These are phyloP conservation scores for Oedothorax gibbosus DNA, from an alignment of 1,140 invertebrate genomes.

Conservation along the genomic window DNA sequence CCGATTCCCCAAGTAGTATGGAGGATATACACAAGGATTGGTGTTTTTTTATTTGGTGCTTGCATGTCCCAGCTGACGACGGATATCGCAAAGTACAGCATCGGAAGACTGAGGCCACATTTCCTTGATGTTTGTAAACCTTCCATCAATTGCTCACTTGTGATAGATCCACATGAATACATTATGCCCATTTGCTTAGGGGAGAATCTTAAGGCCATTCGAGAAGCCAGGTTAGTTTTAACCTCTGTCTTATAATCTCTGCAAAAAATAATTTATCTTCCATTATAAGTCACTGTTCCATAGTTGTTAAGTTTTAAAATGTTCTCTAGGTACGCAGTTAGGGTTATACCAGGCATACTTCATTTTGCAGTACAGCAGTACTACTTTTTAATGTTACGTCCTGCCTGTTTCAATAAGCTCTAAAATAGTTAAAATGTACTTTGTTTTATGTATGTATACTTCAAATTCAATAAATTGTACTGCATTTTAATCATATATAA, in stretches of 20 bases:
- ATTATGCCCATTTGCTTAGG: conserved; percentile 68
- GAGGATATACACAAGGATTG: conserved; percentile 68
- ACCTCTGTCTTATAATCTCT: neutral
- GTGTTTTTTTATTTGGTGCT: conserved; percentile 87
- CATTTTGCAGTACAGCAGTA: too few relatives aligned
- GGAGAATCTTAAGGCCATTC: conserved; percentile 62
- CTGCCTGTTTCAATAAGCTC: too few relatives aligned
- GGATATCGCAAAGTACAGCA: conserved; percentile 90
- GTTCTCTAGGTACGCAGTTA: too few relatives aligned
- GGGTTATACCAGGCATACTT: too few relatives aligned
- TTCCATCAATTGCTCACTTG: conserved; percentile 59
- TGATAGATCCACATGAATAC: conserved; percentile 65
- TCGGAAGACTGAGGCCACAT: conserved; percentile 91
- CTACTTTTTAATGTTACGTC: too few relatives aligned
- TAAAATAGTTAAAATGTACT: too few relatives aligned
- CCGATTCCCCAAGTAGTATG: conserved; percentile 25
- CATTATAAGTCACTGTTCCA: too few relatives aligned
- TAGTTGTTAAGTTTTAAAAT: too few relatives aligned
- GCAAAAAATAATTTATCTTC: neutral
- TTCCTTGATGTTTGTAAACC: conserved; percentile 80
- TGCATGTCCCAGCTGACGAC: conserved; percentile 84
- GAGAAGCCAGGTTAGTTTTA: conserved; percentile 62
- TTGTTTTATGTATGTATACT: too few relatives aligned
- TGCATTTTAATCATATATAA: too few relatives aligned
- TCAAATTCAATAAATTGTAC: too few relatives aligned